These are phyloP conservation scores for Tetranychus truncatus DNA, from an alignment of 2,888 invertebrate species.

Conservation along the genomic window DNA sequence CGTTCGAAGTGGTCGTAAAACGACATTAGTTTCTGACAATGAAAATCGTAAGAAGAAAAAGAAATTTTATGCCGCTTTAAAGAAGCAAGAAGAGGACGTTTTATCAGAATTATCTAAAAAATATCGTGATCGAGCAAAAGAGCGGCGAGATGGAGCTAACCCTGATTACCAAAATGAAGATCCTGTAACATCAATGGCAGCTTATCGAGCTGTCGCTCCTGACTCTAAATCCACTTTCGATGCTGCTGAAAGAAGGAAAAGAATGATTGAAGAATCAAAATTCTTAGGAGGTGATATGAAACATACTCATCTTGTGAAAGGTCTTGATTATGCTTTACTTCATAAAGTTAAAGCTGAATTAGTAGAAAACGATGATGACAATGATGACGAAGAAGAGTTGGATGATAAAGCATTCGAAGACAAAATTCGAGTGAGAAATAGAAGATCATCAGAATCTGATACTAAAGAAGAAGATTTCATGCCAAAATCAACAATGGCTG, in stretches of 20 bases:
- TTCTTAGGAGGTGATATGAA: conserved; percentile 99
- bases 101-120: conserved; percentile 81
- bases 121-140: conserved; percentile 68
- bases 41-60: conserved; percentile 79
- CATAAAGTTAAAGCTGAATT: conserved; percentile 49
- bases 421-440: conserved; percentile 17
- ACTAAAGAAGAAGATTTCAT: conserved; percentile 24
- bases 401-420: conserved; percentile 36
- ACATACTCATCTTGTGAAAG: conserved; percentile 99
- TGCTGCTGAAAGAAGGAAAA: conserved; percentile 78
- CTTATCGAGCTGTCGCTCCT: conserved; percentile 83
- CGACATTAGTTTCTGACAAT: conserved; percentile 30
- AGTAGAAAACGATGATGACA: conserved; percentile 27
- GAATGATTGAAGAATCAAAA: conserved; percentile 93
- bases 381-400: conserved; percentile 61
- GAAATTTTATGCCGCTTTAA: conserved; percentile 68
- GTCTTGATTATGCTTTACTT: conserved; percentile 70
- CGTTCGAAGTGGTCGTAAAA: conserved; percentile 4
- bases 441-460: conserved; percentile 13
- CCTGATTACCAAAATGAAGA: conserved; percentile 65
- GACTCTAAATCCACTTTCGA: conserved; percentile 77
- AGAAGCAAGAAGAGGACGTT: conserved; percentile 65
- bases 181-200: conserved; percentile 58
- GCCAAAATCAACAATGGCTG: conserved; percentile 19
- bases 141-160: conserved; percentile 59